Percentiles rank a stretch among this genome's conserved stretches.
Conservation (phyloP, 2,797 vertebrate species). For the Nyctibius grandis region DNA sequence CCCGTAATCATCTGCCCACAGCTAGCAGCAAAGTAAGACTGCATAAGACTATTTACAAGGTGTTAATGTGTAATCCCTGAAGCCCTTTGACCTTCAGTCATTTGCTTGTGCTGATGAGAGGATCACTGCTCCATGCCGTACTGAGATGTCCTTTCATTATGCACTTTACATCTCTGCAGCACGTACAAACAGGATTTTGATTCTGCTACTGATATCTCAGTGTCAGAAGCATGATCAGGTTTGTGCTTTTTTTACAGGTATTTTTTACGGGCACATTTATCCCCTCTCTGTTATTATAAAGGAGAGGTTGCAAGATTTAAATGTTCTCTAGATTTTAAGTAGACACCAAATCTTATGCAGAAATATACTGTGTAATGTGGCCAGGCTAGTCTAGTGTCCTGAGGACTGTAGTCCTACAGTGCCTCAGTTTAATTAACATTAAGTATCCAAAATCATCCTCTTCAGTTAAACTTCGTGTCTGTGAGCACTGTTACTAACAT, state of each 20-base stretch:
- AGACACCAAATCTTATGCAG: background rate
- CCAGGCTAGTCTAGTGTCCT: background rate
- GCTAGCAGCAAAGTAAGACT: background rate
- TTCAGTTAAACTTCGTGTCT: background rate
- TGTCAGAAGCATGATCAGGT: background rate
- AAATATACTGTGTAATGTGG: background rate
- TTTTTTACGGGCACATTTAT: background rate
- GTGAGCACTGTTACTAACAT: background rate
- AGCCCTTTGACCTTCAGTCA: background rate
- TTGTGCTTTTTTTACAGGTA: background rate
- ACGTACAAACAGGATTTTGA: background rate
- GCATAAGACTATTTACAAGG: background rate
- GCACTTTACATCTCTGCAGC: background rate
- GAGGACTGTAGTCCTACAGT: background rate
- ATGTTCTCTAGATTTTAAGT: background rate
- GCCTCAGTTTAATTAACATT: background rate
- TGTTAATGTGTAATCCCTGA: background rate
- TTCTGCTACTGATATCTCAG: background rate
- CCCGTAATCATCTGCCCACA: background rate
- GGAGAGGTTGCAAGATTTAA: background rate
- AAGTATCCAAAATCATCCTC: background rate
- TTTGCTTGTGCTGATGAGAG: background rate
- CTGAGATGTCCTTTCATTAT: background rate
- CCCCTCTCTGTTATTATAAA: background rate
- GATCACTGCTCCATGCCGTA: background rate